Evolutionary conservation across 2,797 vertebrate species (phyloP).

Genomic region (Trachops cirrhosus): DNA sequence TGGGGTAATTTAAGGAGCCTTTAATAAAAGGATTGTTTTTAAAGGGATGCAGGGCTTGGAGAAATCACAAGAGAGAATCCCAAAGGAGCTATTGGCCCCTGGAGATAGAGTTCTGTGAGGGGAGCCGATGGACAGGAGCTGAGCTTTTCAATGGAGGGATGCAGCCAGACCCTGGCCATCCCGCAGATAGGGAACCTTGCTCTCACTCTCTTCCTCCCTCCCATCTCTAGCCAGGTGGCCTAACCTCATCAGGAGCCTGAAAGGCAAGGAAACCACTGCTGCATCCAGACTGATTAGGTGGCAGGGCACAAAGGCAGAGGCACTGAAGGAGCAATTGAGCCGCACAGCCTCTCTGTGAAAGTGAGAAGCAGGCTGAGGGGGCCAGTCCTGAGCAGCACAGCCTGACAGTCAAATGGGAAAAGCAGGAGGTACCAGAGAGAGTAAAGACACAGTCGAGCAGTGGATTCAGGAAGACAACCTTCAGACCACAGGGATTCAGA

Average conservation of each 20-base stretch:
- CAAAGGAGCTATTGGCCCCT: background rate
- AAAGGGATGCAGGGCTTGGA: background rate
- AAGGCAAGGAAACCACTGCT: background rate
- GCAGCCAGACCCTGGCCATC: background rate
- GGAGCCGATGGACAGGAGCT: background rate
- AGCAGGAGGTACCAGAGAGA: background rate
- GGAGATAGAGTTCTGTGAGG: background rate
- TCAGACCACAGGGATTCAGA: background rate
- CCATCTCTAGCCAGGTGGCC: background rate
- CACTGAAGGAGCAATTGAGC: background rate
- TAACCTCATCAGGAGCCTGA: background rate
- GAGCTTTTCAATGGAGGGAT: background rate
- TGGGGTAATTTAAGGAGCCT: background rate
- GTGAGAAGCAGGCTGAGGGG: background rate
- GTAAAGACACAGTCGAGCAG: background rate
- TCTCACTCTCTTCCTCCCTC: background rate
- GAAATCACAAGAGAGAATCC: background rate
- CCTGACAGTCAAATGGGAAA: background rate
- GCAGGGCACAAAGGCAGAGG: background rate
- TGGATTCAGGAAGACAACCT: background rate
- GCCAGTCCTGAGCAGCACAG: background rate
- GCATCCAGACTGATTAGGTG: background rate
- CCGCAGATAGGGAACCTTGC: background rate
- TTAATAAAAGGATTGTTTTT: slow-evolving; percentile 24
- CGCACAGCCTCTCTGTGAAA: background rate